These are phyloP conservation scores for Escarpia spicata DNA, from an alignment of 2,888 invertebrate genomes.

Conservation along the genomic window DNA sequence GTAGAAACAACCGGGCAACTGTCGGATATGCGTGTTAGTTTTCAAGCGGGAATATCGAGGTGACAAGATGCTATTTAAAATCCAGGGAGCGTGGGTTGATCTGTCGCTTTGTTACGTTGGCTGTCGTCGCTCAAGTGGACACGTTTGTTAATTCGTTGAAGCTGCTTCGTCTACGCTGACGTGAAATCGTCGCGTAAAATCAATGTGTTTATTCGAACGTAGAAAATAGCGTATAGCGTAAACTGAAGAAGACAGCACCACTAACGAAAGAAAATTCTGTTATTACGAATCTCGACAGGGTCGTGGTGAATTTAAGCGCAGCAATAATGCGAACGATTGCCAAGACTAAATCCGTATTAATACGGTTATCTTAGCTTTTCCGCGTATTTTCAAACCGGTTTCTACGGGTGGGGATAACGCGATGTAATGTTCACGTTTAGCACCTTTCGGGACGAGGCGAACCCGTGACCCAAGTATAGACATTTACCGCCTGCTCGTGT, in stretches of 20 bases:
- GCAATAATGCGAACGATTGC: not conserved
- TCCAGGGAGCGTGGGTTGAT: constrained; percentile 9
- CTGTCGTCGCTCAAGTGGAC: constrained; percentile 18
- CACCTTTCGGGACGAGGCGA: constrained; percentile 17
- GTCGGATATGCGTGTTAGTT: not conserved
- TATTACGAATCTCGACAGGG: not conserved
- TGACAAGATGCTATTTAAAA: constrained; percentile 19
- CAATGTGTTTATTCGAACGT: constrained; percentile 17
- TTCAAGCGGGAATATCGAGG: constrained; percentile 23
- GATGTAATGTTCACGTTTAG: not conserved
- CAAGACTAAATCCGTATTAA: not conserved
- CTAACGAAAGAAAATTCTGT: constrained; percentile 21
- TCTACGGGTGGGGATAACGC: not conserved
- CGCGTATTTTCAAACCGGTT: not conserved
- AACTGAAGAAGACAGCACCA: not conserved
- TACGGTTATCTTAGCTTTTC: constrained; percentile 14
- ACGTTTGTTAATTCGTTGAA: constrained; percentile 19
- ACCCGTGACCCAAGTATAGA: not conserved
- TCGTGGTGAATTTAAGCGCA: constrained; percentile 6
- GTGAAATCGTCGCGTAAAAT: constrained; percentile 20
- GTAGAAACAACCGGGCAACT: constrained; percentile 21
- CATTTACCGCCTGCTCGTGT: constrained; percentile 24
- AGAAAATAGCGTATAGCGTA: constrained; percentile 17
- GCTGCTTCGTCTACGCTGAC: constrained; percentile 6
- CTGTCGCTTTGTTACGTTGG: constrained; percentile 19